Conservation (phyloP, 2,113 vertebrate genomes). For the Phrynocephalus versicolor region DNA sequence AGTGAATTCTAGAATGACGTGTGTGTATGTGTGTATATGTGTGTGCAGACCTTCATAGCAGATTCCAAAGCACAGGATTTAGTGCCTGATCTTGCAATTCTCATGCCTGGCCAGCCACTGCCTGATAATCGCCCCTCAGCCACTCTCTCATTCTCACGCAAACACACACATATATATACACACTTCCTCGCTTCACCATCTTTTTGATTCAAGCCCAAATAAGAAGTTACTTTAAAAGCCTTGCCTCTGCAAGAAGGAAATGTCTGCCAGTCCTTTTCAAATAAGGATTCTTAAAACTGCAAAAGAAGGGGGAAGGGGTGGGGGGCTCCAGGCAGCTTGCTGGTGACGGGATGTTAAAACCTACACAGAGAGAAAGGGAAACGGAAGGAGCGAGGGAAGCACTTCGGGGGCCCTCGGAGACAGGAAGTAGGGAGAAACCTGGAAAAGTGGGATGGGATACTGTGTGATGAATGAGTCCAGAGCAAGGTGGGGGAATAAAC, state of each 20-base stretch:
- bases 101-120: background rate
- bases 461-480: background rate
- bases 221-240: too few species aligned
- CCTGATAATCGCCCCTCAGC: background rate
- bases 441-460: background rate
- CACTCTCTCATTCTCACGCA: background rate
- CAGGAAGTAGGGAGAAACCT: background rate
- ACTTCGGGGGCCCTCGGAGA: background rate
- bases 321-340: too few species aligned
- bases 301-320: background rate
- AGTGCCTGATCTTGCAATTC: background rate
- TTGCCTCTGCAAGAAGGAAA: background rate
- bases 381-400: slow-evolving; percentile 2
- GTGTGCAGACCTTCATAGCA: background rate
- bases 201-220: background rate
- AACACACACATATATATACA: too few species aligned
- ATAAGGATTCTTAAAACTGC: background rate
- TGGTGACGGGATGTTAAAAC: background rate
- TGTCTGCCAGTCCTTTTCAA: background rate
- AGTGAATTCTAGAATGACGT: background rate
- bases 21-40: fast-evolving
- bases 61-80: background rate
- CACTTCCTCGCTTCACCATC: background rate
- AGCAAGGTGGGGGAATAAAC: too few species aligned
- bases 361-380: background rate